These are phyloP conservation scores for Apus apus DNA, from an alignment of 2,113 vertebrate genomes.

Conservation along the genomic window DNA sequence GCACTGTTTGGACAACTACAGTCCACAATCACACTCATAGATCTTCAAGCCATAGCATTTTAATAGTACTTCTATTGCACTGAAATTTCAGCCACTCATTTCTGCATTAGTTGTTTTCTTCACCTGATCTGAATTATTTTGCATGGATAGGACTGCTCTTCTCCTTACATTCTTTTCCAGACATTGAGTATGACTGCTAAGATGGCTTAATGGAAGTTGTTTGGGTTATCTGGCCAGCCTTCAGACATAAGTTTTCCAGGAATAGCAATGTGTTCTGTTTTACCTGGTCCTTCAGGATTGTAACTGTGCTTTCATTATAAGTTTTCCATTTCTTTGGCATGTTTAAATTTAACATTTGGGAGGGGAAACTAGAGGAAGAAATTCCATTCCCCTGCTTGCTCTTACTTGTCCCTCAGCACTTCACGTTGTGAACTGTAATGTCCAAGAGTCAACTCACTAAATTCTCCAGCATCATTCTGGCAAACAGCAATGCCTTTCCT, in stretches of 20 bases:
- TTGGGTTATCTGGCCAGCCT: background rate
- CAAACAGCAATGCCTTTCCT: background rate
- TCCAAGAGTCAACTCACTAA: background rate
- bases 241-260: background rate
- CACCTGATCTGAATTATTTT: background rate
- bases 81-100: background rate
- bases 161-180: background rate
- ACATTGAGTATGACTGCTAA: background rate
- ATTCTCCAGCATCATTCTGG: background rate
- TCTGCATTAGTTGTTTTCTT: background rate
- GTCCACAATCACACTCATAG: background rate
- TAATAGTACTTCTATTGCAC: background rate
- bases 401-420: background rate
- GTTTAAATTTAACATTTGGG: background rate
- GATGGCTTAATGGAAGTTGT: background rate
- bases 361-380: background rate
- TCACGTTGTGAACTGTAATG: background rate
- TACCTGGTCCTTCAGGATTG: background rate
- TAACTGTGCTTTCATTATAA: background rate
- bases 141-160: background rate
- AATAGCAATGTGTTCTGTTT: background rate
- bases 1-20: background rate
- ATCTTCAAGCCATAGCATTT: background rate
- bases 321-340: background rate
- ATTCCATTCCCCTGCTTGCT: background rate